phyloP scores from a whole-genome alignment of 2,113 vertebrate species.

The Prionailurus viverrinus region DNA sequence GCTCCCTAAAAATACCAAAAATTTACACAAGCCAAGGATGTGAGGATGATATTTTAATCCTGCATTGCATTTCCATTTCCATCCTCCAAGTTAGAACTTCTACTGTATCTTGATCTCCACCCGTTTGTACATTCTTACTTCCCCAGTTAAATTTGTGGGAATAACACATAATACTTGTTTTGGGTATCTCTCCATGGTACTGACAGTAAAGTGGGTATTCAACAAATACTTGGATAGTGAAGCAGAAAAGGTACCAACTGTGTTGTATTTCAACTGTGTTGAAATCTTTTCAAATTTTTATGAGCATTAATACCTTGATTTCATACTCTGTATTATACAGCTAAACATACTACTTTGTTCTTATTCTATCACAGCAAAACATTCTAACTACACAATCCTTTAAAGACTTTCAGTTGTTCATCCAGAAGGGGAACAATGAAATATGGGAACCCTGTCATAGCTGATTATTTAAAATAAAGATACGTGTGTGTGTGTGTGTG shows the following conservation, averaged over 20 bases:
- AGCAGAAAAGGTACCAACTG: constrained; percentile 6
- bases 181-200: background rate
- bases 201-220: background rate
- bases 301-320: background rate
- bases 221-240: background rate
- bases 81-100: background rate
- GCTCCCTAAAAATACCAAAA: background rate
- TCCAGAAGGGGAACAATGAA: background rate
- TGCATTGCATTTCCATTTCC: fast-evolving
- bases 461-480: constrained; percentile 29
- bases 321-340: background rate
- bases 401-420: background rate
- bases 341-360: background rate
- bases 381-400: background rate
- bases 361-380: background rate
- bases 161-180: background rate
- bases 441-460: background rate
- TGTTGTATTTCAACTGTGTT: background rate
- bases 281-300: background rate
- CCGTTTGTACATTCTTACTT: background rate
- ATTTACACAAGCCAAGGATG: background rate
- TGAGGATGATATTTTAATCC: background rate
- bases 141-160: background rate
- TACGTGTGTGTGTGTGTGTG: fast-evolving
- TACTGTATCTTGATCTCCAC: background rate